These are phyloP conservation scores for Oxystoma pomonae DNA, from an alignment of 2,888 invertebrate species.

Conservation along the genomic window DNA sequence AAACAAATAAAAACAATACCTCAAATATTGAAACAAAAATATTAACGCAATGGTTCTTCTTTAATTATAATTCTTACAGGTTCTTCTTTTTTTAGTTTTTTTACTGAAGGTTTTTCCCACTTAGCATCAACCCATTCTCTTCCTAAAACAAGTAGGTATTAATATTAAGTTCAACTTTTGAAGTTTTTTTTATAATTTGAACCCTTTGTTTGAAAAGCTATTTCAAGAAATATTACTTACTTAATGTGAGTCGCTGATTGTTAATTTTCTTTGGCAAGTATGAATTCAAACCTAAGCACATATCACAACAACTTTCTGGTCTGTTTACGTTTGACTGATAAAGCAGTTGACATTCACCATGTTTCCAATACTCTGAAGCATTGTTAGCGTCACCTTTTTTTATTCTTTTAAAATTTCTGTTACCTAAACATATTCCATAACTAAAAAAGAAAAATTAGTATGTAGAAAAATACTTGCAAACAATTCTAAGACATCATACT, in stretches of 20 bases:
- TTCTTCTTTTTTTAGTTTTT: background rate
- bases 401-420: slow-evolving; percentile 15
- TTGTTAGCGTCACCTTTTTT: slow-evolving; percentile 7
- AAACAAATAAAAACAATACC: too few species aligned
- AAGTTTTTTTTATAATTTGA: too few species aligned
- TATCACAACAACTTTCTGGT: slow-evolving; percentile 15
- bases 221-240: too few species aligned
- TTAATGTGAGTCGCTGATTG: slow-evolving; percentile 8
- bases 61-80: background rate
- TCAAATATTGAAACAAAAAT: too few species aligned
- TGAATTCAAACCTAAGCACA: slow-evolving; percentile 11
- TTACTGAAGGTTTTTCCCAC: background rate
- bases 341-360: slow-evolving; percentile 11
- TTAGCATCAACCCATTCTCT: background rate
- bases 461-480: background rate
- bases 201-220: too few species aligned
- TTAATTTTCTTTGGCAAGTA: slow-evolving; percentile 13
- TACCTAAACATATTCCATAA: slow-evolving; percentile 14
- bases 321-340: slow-evolving; percentile 6
- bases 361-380: slow-evolving; percentile 13
- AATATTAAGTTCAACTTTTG: too few species aligned
- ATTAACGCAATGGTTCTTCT: background rate
- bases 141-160: too few species aligned
- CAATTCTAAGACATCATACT: slow-evolving; percentile 1
- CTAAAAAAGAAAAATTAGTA: slow-evolving; percentile 5